Conservation (phyloP, 2,888 invertebrate genomes). For the Caenorhabditis japonica region DNA sequence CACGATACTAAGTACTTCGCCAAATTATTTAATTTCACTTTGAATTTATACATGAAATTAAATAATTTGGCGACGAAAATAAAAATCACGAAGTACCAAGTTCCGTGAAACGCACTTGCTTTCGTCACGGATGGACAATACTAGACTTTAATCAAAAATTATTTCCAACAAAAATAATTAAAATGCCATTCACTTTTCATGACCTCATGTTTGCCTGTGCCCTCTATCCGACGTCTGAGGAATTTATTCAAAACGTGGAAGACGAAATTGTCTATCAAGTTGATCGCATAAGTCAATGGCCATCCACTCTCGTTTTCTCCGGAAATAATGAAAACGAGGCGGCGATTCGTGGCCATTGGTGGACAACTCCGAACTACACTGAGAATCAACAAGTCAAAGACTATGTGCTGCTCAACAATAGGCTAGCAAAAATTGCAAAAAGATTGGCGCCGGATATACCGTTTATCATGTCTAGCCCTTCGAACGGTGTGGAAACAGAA, state of each 20-base stretch:
- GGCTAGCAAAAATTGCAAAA: slow-evolving; percentile 15
- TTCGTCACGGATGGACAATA: too few relatives aligned
- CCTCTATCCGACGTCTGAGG: slow-evolving; percentile 87
- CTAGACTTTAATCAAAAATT: too few relatives aligned
- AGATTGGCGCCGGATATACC: slow-evolving; percentile 11
- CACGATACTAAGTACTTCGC: too few relatives aligned
- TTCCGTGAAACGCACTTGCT: too few relatives aligned
- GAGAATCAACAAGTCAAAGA: slow-evolving; percentile 64
- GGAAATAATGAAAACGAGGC: slow-evolving; percentile 97
- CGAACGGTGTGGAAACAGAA: slow-evolving; percentile 84
- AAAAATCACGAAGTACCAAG: too few relatives aligned
- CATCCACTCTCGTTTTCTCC: slow-evolving; percentile 91
- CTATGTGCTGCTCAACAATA: slow-evolving; percentile 82
- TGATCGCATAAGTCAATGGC: slow-evolving; percentile 84
- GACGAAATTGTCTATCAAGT: slow-evolving; percentile 82
- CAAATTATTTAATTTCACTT: too few relatives aligned
- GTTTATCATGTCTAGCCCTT: slow-evolving; percentile 88
- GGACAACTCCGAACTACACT: slow-evolving; percentile 43
- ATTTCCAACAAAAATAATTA: too few relatives aligned
- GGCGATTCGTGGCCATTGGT: slow-evolving; percentile 79
- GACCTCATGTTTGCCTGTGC: slow-evolving; percentile 97
- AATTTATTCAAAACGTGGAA: slow-evolving; percentile 85
- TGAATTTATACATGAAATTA: too few relatives aligned
- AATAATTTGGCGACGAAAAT: too few relatives aligned
- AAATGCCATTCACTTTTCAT: too few relatives aligned